Evolutionary conservation across 2,888 invertebrate genomes (phyloP), one percentile per base, ranked within the genome.

Genomic region (Dasypogon diadema): DNA sequence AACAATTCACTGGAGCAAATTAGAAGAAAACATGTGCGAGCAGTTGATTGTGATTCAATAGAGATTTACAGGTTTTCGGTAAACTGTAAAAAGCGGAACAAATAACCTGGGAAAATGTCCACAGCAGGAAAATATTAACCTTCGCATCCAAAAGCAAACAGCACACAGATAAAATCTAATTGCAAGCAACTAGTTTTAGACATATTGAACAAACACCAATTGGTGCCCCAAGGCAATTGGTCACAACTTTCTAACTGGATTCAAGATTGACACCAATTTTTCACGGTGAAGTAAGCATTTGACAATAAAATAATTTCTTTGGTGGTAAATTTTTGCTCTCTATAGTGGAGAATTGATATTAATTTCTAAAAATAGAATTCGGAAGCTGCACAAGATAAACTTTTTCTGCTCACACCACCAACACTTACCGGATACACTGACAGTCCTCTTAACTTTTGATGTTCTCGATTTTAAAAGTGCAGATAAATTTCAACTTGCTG

Each of bases 351-450:
- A 56, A 56, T 56, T 56, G 24, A 26, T 56, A 24, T n/a, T 56
- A 56, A 56, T 56, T 26, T 70, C 70, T 70, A 70, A 34, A 70
- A 70, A 70, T 70, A 70, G 70, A 54, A 70, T 54, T 14, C 54
- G 34, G 70, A 70, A 54, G 26, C 30, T 70, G 70, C 65, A 22
- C 46, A 63, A 18, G 2, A 6, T 30, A 12, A 6, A 16, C 8
- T n/a, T 68, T 51, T 56, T 26, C 2, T 56, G 8, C 30, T 70
- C 18, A 14, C 12, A 18, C 16, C 24, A 65, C 46, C 24, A 21
- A 18, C 65, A 65, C 65, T 65, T 46, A 65, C 51, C 54, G 70
- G 54, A 70, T 24, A 51, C 70, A 70, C 70, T 51, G 34, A 34
- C 70, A 37, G 37, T 37, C 24, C 24, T 46, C 12, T 46, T 65